Evolutionary conservation across 2,888 invertebrate genomes (phyloP).

Genomic region (Hirtodrosophila duncani): DNA sequence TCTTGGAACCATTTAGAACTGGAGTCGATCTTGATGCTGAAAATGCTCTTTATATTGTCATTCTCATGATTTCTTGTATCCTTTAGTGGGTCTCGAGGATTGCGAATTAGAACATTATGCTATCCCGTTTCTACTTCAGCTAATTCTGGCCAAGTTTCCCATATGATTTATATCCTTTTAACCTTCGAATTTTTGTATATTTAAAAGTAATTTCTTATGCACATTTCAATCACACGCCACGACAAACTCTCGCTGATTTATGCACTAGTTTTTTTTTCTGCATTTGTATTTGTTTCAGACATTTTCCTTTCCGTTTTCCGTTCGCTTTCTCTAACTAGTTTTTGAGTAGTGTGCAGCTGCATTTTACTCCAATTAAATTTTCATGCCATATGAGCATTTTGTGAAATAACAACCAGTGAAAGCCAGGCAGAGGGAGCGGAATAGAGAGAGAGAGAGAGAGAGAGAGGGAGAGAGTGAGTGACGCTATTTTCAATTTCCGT

Average conservation of each 20-base stretch:
- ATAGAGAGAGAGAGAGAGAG: constrained; percentile 2
- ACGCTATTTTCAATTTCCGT: constrained; percentile 65
- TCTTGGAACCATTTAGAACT: too few species aligned
- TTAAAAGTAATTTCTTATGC: constrained; percentile 58
- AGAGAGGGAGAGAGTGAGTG: constrained; percentile 32
- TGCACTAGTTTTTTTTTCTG: constrained; percentile 34
- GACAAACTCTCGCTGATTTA: constrained; percentile 56
- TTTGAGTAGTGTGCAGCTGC: constrained; percentile 58
- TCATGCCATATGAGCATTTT: constrained; percentile 66
- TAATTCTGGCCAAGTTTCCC: too few species aligned
- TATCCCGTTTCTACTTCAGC: too few species aligned
- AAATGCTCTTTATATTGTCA: too few species aligned
- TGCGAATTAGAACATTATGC: too few species aligned
- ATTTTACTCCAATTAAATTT: constrained; percentile 69
- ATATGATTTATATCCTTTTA: constrained; percentile 24
- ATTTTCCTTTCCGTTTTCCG: constrained; percentile 17
- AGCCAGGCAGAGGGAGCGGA: not conserved
- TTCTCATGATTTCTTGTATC: too few species aligned
- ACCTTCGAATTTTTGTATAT: constrained; percentile 19
- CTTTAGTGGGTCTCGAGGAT: too few species aligned
- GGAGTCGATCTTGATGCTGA: too few species aligned
- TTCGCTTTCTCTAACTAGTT: constrained; percentile 51
- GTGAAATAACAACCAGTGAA: constrained; percentile 23
- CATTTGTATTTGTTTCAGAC: constrained; percentile 1
- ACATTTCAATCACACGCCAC: constrained; percentile 52